These are phyloP conservation scores for Lutraria lutraria DNA, from an alignment of 2,888 invertebrate genomes.

Conservation along the genomic window DNA sequence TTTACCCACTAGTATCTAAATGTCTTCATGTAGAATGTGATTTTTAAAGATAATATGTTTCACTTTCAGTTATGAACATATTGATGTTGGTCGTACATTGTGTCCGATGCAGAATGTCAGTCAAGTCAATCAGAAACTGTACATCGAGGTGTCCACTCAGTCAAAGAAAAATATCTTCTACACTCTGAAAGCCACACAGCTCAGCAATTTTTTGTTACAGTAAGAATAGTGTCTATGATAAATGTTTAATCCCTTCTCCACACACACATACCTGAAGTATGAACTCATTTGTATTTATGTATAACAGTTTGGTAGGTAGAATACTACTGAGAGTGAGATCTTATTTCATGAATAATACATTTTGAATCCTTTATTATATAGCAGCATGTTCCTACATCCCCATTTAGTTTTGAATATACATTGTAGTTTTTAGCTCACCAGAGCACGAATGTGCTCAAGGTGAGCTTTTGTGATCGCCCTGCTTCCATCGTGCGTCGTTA, in stretches of 20 bases:
- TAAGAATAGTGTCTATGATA: not conserved
- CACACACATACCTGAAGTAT: not conserved
- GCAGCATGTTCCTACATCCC: not conserved
- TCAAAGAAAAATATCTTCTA: slow-evolving; percentile 89
- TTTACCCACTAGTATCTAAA: too few relatives aligned
- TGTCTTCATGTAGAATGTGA: not conserved
- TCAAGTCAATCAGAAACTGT: slow-evolving; percentile 85
- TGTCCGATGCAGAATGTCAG: slow-evolving; percentile 79
- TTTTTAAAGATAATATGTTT: not conserved
- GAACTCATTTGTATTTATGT: not conserved
- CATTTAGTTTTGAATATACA: too few relatives aligned
- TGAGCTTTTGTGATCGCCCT: too few relatives aligned
- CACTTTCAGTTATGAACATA: slow-evolving; percentile 81
- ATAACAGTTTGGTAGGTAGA: not conserved
- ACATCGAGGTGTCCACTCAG: slow-evolving; percentile 91
- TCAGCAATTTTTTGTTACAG: slow-evolving; percentile 89
- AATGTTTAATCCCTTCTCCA: not conserved
- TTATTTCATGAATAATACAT: not conserved
- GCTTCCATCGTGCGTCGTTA: too few relatives aligned
- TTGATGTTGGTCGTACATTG: slow-evolving; percentile 83
- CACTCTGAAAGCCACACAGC: slow-evolving; percentile 88
- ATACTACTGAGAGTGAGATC: not conserved
- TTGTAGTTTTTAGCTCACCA: too few relatives aligned
- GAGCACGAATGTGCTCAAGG: too few relatives aligned
- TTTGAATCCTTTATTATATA: not conserved